Evolutionary conservation across 2,888 invertebrate genomes (phyloP).

Genomic region (Pterobdella sp.): DNA sequence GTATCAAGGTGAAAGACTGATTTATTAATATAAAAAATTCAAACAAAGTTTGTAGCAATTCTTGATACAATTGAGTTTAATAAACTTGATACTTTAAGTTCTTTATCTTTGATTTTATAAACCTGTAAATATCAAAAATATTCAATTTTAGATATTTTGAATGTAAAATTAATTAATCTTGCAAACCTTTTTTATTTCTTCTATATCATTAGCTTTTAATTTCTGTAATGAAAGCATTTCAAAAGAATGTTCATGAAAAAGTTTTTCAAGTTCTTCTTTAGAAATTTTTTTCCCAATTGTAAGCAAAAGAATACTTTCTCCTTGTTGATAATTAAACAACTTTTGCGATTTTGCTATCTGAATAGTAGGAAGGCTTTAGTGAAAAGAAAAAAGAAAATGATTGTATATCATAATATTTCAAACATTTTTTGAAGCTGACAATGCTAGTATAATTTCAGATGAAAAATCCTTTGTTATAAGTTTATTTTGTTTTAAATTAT

Average conservation of each 20-base stretch:
- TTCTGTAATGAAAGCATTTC: neutral
- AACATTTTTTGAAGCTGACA: constrained; percentile 4
- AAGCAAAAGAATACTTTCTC: neutral
- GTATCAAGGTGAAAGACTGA: no score
- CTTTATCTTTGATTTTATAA: neutral
- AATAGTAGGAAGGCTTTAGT: no score
- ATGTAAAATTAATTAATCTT: neutral
- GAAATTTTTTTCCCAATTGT: neutral
- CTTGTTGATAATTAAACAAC: neutral
- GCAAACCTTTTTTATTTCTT: neutral
- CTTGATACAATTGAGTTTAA: neutral
- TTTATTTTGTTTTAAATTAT: neutral
- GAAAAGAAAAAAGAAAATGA: neutral
- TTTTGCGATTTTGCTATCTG: neutral
- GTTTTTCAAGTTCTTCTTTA: neutral
- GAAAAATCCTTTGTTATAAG: neutral
- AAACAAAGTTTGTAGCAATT: neutral
- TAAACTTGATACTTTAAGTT: neutral
- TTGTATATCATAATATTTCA: neutral
- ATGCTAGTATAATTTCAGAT: neutral
- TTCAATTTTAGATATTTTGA: neutral
- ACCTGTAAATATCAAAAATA: no score
- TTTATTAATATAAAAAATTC: no score
- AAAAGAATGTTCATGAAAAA: neutral
- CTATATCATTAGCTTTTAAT: neutral